Percentiles rank a stretch among this genome's conserved stretches.
Conservation (phyloP, 2,113 vertebrate species). For the Ictalurus furcatus region DNA sequence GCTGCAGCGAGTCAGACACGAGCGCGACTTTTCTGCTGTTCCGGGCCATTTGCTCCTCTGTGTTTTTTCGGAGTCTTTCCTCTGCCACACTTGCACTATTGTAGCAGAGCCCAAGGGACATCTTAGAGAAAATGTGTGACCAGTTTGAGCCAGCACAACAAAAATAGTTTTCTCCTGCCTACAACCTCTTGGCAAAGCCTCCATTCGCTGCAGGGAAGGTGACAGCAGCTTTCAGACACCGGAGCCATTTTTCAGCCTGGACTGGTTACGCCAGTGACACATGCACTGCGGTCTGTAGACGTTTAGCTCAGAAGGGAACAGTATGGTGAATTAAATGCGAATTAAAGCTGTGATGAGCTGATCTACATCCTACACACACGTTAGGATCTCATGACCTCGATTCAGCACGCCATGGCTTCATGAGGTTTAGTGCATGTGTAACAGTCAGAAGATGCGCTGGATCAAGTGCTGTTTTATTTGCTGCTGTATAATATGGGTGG, state of each 20-base stretch:
- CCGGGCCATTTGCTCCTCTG: constrained; percentile 26
- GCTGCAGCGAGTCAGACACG: constrained; percentile 17
- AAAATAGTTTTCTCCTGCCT: constrained; percentile 46
- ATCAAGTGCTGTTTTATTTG: not conserved
- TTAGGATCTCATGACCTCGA: not conserved
- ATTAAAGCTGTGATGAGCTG: not conserved
- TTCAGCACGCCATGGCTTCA: not conserved
- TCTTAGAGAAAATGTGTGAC: constrained; percentile 60
- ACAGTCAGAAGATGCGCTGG: not conserved
- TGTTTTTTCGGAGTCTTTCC: constrained; percentile 27
- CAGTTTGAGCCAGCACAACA: constrained; percentile 46
- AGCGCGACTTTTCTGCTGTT: constrained; percentile 14
- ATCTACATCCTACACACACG: not conserved
- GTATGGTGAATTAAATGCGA: not conserved
- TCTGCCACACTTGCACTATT: constrained; percentile 29
- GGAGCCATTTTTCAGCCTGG: not conserved
- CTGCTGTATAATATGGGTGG: not conserved
- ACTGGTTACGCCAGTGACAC: not conserved
- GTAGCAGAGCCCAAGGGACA: constrained; percentile 40
- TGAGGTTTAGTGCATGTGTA: not conserved
- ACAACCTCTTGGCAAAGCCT: constrained; percentile 46
- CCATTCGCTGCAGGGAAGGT: constrained; percentile 44
- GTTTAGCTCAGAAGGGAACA: not conserved
- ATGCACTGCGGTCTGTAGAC: not conserved
- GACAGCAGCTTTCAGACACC: constrained; percentile 28